Base-by-base conservation (phyloP, 64 coral and sea anemone genomes). In the Pocillopora damicornis region DNA sequence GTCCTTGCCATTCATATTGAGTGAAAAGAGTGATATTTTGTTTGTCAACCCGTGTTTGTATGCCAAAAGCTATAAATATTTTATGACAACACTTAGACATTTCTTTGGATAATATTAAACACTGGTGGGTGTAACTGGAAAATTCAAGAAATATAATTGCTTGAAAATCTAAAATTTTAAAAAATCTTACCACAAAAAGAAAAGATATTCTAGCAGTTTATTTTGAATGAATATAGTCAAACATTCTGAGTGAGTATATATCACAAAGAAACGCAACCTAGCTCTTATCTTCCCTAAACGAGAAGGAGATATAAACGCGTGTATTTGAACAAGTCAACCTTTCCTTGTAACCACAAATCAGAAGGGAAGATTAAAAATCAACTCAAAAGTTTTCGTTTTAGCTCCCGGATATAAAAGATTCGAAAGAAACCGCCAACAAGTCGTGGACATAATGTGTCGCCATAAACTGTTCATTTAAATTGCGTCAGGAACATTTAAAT, bases 31-130 rank as follows among this genome's bases (percentile, higher is more conserved):
- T 82, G 88, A 83, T 93, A 84, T 90, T 93, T 88, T 94, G 79
- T 88, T 89, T 87, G 61, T 78, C 80, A 81, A 75, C 61, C 73
- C 59, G 61, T 96, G 94, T 93, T 96, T 96, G 89, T 89, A 77
- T 84, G 87, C 94, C 88, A 79, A 88, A 93, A 90, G 80, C 80
- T 61, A 96, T 96, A 96, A 96, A 96, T 96, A 93, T 96, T 96
- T 92, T 92, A 96, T 96, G 87, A 80, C 60, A 64, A 91, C 78
- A 77, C 69, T 89, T 87, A 76, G 82, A 88, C 91, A 76, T 93
- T 88, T 91, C 83, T 81, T 63, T 14, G 16, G 35, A 72, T 85
- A 85, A 71, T 85, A 85, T 85, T n/a, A 83, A 85, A 66, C 37
- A n/a, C 13, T 57, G 37, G 81, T 25, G 63, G 80, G 61, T 83